Evolutionary conservation across 2,888 invertebrate species (phyloP).

Genomic region (Drosophila atripex): DNA sequence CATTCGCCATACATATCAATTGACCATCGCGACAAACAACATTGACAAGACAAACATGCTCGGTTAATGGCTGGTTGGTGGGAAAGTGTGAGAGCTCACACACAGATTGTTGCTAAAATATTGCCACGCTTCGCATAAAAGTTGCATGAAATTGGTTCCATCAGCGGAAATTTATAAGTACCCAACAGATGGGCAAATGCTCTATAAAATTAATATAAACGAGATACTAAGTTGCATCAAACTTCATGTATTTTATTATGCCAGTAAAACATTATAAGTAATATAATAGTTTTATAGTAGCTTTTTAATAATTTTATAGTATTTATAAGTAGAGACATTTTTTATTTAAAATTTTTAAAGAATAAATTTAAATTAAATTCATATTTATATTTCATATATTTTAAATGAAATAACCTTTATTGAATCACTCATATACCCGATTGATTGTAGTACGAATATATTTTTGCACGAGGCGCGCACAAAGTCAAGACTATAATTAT

Average conservation of each 20-base stretch:
- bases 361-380: too few species aligned
- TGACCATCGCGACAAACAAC: conserved; percentile 48
- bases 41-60: conserved; percentile 23
- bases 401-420: too few species aligned
- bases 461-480: conserved; percentile 80
- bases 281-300: too few species aligned
- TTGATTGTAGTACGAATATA: conserved; percentile 24
- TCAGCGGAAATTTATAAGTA: neutral
- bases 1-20: conserved; percentile 42
- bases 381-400: too few species aligned
- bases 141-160: conserved; percentile 51
- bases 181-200: conserved; percentile 10
- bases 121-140: conserved; percentile 70
- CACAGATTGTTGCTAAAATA: conserved; percentile 73
- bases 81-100: conserved; percentile 32
- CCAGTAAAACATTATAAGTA: too few species aligned
- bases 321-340: too few species aligned
- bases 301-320: too few species aligned
- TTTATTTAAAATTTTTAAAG: too few species aligned
- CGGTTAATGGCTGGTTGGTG: conserved; percentile 18
- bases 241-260: too few species aligned
- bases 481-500: conserved; percentile 78
- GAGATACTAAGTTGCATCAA: too few species aligned
- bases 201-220: conserved; percentile 21
- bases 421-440: conserved; percentile 4